Conservation (phyloP, 2,888 invertebrate species). For the Pomacea canaliculata region DNA sequence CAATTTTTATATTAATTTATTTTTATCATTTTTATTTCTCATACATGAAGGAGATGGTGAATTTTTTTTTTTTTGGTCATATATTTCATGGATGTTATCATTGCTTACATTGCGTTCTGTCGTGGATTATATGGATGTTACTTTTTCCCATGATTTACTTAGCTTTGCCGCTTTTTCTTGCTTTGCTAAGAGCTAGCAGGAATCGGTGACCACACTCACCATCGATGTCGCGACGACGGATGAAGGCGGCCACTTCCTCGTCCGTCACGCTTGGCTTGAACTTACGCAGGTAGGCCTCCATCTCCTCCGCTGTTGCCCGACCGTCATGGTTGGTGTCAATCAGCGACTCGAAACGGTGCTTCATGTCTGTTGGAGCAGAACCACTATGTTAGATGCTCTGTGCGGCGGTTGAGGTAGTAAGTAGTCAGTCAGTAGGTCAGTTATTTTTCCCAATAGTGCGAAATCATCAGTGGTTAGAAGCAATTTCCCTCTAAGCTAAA, state of each 20-base stretch:
- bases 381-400: neutral
- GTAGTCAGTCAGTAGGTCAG: neutral
- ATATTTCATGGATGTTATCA: too few species aligned
- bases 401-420: neutral
- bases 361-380: conserved; percentile 40
- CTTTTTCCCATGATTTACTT: too few species aligned
- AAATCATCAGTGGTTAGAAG: too few species aligned
- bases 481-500: too few species aligned
- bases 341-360: conserved; percentile 48
- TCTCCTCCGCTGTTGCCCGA: conserved; percentile 50
- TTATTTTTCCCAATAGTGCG: neutral
- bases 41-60: too few species aligned
- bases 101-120: too few species aligned
- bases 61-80: too few species aligned
- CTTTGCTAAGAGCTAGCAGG: too few species aligned
- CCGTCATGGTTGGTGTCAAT: conserved; percentile 55
- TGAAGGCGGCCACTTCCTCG: conserved; percentile 43
- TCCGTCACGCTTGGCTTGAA: conserved; percentile 49
- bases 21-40: too few species aligned
- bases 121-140: too few species aligned
- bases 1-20: too few species aligned
- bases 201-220: conserved; percentile 31
- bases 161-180: too few species aligned
- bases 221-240: conserved; percentile 46
- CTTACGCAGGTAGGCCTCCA: conserved; percentile 45